phyloP scores from a whole-genome alignment of 2,888 invertebrate genomes.

The Lithophane socia region DNA sequence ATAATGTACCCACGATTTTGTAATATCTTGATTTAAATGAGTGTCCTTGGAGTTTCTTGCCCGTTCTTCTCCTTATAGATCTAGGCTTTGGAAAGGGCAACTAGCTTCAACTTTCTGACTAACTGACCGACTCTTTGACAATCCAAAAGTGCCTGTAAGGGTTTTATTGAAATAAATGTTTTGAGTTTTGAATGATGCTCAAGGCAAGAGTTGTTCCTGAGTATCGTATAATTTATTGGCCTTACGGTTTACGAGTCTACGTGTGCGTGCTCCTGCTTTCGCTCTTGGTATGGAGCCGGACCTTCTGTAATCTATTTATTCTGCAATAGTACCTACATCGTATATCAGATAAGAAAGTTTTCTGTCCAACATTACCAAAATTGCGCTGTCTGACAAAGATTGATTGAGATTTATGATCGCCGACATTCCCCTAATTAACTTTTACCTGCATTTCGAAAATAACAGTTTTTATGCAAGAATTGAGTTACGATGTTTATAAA shows the following conservation, averaged over 20 bases:
- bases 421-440: constrained; percentile 68
- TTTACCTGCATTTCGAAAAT: constrained; percentile 70
- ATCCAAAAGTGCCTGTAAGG: no score
- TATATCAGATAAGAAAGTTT: constrained; percentile 66
- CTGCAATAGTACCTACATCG: constrained; percentile 24
- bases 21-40: no score
- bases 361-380: constrained; percentile 70
- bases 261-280: neutral
- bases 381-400: constrained; percentile 76
- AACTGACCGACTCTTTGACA: no score
- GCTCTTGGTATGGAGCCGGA: neutral
- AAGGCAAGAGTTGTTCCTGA: neutral
- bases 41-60: no score
- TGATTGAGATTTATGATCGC: constrained; percentile 80
- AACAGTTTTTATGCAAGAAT: constrained; percentile 35
- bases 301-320: constrained; percentile 20
- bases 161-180: no score
- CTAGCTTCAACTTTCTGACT: no score
- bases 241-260: neutral
- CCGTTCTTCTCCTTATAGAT: no score
- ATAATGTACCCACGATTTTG: no score
- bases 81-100: no score
- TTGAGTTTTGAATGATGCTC: no score
- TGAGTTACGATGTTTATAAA: constrained; percentile 39
- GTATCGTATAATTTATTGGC: neutral